A percentile compares a stretch with the other conserved stretches of the same genome.
These are phyloP conservation scores for Drosophila teissieri DNA, from an alignment of 1,140 invertebrate genomes.

Conservation along the genomic window DNA sequence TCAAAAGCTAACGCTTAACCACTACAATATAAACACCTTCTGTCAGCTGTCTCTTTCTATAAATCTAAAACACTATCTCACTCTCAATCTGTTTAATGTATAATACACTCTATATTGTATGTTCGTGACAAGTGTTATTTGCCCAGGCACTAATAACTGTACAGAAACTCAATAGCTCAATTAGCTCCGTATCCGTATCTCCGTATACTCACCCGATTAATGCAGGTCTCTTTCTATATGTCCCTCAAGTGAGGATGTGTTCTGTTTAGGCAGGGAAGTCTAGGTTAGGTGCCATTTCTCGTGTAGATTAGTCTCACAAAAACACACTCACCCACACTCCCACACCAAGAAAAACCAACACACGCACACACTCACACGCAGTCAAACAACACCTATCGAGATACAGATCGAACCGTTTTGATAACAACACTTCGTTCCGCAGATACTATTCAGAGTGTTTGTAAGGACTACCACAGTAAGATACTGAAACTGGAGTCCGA, in stretches of 20 bases:
- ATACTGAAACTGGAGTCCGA: constrained; percentile 94
- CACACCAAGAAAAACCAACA: constrained; percentile 6
- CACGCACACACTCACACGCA: constrained; percentile 7
- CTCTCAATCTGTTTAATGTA: constrained; percentile 33
- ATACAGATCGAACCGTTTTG: constrained; percentile 30
- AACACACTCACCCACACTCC: constrained; percentile 10
- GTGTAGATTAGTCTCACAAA: constrained; percentile 7
- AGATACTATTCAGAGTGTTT: constrained; percentile 93
- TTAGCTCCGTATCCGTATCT: constrained; percentile 10
- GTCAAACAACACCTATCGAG: constrained; percentile 14
- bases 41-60: constrained; percentile 59
- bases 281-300: constrained; percentile 3
- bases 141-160: constrained; percentile 57
- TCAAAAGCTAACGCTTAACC: constrained; percentile 70
- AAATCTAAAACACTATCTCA: constrained; percentile 22
- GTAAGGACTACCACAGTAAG: constrained; percentile 93
- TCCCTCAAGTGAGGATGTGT: constrained; percentile 1
- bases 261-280: not conserved
- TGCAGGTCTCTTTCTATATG: constrained; percentile 37
- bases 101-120: constrained; percentile 31
- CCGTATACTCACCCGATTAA: constrained; percentile 41
- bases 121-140: constrained; percentile 42
- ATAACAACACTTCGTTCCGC: constrained; percentile 78
- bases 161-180: constrained; percentile 39
- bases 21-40: constrained; percentile 67